phyloP scores from a whole-genome alignment of 2,797 vertebrate species.

The Trachops cirrhosus region DNA sequence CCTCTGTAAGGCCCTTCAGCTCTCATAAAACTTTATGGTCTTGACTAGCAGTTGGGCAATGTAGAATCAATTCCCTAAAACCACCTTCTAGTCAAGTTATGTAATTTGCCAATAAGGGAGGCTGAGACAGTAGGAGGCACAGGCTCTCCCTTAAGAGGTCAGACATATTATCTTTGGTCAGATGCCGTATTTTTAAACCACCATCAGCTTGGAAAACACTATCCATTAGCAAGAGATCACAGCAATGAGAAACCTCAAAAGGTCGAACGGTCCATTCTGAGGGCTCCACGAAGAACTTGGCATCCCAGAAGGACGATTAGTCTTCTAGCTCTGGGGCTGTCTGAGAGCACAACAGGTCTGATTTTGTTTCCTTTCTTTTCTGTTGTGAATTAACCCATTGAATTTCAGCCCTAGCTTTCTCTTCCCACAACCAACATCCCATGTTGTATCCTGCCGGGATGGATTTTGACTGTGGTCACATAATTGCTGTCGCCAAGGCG shows the following conservation, averaged over 20 bases:
- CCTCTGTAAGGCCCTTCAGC: conserved; percentile 64
- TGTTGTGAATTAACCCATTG: conserved; percentile 30
- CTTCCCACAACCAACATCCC: neutral
- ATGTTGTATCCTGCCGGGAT: neutral
- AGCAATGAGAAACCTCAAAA: conserved; percentile 60
- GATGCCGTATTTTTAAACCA: conserved; percentile 61
- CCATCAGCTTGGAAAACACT: conserved; percentile 50
- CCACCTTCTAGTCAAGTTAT: conserved; percentile 61
- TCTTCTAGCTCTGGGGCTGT: conserved; percentile 23
- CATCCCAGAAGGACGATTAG: conserved; percentile 52
- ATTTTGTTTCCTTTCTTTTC: neutral
- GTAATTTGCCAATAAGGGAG: conserved; percentile 54
- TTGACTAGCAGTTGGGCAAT: conserved; percentile 64
- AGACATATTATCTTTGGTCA: conserved; percentile 47
- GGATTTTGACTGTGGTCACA: neutral
- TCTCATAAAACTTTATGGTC: conserved; percentile 73
- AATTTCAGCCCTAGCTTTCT: neutral
- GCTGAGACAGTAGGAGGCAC: neutral
- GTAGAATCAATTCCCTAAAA: conserved; percentile 67
- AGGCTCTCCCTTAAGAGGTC: conserved; percentile 49
- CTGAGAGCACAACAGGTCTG: neutral
- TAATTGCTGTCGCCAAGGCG: neutral
- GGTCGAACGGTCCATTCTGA: conserved; percentile 28
- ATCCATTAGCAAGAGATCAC: conserved; percentile 64
- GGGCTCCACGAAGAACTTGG: neutral